Evolutionary conservation across 2,797 vertebrate species (phyloP).

Genomic region (Crocodylus rhombifer): DNA sequence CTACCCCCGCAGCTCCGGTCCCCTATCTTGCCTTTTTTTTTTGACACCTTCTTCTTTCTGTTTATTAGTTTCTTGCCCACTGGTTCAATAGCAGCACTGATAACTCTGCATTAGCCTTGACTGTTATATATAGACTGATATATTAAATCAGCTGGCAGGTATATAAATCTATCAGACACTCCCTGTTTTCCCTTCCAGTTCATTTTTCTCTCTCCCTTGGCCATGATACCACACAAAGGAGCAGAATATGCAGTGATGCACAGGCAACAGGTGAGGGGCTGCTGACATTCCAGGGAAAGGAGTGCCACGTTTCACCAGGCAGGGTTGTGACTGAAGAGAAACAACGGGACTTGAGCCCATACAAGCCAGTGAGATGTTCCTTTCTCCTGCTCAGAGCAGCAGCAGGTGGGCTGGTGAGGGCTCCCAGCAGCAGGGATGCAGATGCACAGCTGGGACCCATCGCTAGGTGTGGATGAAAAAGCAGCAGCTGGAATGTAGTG

Average conservation of each 20-base stretch:
- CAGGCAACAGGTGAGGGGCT: neutral
- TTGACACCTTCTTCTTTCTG: neutral
- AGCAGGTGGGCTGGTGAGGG: neutral
- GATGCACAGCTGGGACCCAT: neutral
- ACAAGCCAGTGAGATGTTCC: neutral
- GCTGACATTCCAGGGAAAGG: neutral
- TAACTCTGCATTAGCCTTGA: neutral
- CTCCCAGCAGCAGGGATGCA: accelerated
- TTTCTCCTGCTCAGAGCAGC: neutral
- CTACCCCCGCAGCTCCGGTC: neutral
- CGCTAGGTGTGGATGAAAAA: neutral
- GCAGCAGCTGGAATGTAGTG: neutral
- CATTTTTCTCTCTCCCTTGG: neutral
- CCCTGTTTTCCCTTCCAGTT: neutral
- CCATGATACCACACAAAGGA: neutral
- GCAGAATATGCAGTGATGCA: neutral
- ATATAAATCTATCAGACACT: neutral
- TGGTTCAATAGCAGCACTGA: neutral
- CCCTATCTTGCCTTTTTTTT: neutral
- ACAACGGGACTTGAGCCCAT: neutral
- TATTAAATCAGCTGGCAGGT: slow-evolving; percentile 26
- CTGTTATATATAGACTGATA: neutral
- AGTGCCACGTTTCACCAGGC: neutral
- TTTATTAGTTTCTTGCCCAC: neutral
- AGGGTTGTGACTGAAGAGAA: accelerated